A percentile compares a stretch with the other conserved stretches of the same genome.
Evolutionary conservation across 2,797 vertebrate species (phyloP).

Genomic region (Sebastes trivittatus): DNA sequence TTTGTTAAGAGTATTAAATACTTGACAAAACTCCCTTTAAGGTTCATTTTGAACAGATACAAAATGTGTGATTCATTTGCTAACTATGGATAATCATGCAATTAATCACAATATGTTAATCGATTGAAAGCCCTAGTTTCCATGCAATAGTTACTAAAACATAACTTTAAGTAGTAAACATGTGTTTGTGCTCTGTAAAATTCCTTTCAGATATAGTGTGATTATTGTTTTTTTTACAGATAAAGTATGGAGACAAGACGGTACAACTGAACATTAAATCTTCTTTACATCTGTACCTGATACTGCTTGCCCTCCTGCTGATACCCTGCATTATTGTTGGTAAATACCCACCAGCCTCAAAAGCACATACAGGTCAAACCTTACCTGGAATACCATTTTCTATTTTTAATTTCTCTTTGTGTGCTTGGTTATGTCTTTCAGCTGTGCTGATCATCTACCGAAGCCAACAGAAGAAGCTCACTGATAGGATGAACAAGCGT

Average conservation of each 20-base stretch:
- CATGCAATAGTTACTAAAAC: neutral
- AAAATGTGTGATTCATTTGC: too few relatives aligned
- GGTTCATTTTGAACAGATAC: too few relatives aligned
- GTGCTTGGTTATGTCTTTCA: constrained; percentile 30
- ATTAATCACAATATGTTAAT: rapidly evolving
- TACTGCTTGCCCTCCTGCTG: constrained; percentile 80
- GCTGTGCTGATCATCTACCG: constrained; percentile 79
- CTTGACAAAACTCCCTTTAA: too few relatives aligned
- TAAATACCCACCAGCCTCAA: constrained; percentile 63
- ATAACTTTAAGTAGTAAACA: neutral
- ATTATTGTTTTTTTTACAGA: constrained; percentile 76
- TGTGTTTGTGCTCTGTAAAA: neutral
- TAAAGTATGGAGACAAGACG: constrained; percentile 79
- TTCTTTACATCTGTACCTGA: constrained; percentile 17
- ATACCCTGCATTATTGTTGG: constrained; percentile 82
- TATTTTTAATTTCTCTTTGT: neutral
- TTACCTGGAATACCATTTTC: neutral
- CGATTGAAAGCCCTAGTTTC: neutral
- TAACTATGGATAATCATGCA: too few relatives aligned
- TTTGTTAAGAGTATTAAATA: too few relatives aligned
- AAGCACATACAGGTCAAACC: neutral
- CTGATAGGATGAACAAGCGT: constrained; percentile 83
- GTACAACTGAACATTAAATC: constrained; percentile 31
- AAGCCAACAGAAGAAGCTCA: constrained; percentile 85
- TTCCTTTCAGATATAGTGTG: neutral